Base-by-base conservation (phyloP, 1,140 invertebrate genomes). In the Lamellibrachia luymesi region DNA sequence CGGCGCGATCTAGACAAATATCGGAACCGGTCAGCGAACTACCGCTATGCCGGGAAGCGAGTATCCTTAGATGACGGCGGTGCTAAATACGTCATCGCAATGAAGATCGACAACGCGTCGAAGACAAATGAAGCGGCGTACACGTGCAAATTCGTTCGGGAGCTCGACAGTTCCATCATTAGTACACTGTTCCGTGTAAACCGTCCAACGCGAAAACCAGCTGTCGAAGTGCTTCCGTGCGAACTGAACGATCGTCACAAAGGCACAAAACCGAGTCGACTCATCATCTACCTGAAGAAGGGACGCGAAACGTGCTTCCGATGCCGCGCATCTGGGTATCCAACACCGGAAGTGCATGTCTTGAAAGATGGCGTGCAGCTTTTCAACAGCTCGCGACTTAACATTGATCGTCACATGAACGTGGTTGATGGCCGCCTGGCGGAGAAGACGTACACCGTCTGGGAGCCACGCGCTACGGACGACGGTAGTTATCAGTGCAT, bases 241-340 rank as follows among this genome's bases (percentile, higher is more conserved):
- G 90, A 91, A 25, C 17, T 13, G 49, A 51, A 91, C 90, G 90
- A 50, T n/a, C 90, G 90, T 4, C 90, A 91, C 22, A 17, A 91
- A 13, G 10, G 13, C 8, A 91, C 90, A 13, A 91, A 91, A n/a
- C 27, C 38, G 27, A 22, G 64, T 80, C 90, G 90, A 17, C 50
- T 50, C 8, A 4, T 50, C 5, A 38, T 91, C 13, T 49, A 49
- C 17, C 50, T 91, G 90, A 51, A 49, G 49, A 51, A 50, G 13
- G 90, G 90, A 10, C 90, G 90, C 49, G 90, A 91, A n/a, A 91
- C 90, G 7, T 91, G 90, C 17, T 50, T 91, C 90, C 90, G 90
- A n/a, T 91, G 90, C 27, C 90, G 90, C 49, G 90, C 90, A 13
- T n/a, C 38, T 4, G 90, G 90, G 7, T 91, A 91, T 91, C 90